phyloP scores from a whole-genome alignment of 2,888 invertebrate genomes.

The Macaria notata region DNA sequence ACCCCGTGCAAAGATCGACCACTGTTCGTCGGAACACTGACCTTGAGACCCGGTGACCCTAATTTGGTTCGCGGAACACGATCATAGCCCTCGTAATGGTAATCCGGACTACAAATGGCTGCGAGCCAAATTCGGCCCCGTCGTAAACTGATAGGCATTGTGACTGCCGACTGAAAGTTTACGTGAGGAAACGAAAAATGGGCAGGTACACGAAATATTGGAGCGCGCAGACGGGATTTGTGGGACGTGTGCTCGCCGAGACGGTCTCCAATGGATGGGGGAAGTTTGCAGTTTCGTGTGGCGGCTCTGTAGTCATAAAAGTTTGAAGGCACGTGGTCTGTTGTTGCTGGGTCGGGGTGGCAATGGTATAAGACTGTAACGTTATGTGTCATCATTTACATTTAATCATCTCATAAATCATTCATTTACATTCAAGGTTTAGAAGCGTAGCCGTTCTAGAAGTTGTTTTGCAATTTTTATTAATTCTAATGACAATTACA shows the following conservation, averaged over 20 bases:
- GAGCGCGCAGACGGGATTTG: slow-evolving; percentile 21
- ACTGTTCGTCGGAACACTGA: slow-evolving; percentile 9
- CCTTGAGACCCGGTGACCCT: slow-evolving; percentile 30
- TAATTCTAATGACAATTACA: too few relatives aligned
- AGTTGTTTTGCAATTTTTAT: too few relatives aligned
- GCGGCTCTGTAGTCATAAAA: too few relatives aligned
- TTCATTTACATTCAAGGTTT: too few relatives aligned
- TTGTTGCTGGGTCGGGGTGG: too few relatives aligned
- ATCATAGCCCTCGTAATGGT: slow-evolving; percentile 27
- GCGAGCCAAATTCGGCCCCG: slow-evolving; percentile 23
- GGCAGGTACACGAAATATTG: slow-evolving; percentile 27
- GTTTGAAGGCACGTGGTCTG: too few relatives aligned
- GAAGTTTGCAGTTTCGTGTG: not conserved
- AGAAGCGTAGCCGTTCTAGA: too few relatives aligned
- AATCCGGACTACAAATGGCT: slow-evolving; percentile 27
- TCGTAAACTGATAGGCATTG: slow-evolving; percentile 28
- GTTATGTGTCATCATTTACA: too few relatives aligned
- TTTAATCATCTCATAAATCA: too few relatives aligned
- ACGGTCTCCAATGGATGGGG: slow-evolving; percentile 9
- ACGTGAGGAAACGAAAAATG: slow-evolving; percentile 25
- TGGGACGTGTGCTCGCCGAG: slow-evolving; percentile 15
- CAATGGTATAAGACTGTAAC: too few relatives aligned
- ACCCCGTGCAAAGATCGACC: slow-evolving; percentile 1
- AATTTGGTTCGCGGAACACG: slow-evolving; percentile 24
- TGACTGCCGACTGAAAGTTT: slow-evolving; percentile 21